Percentiles rank a stretch among this genome's conserved stretches.
These are phyloP conservation scores for Ifrita kowaldi DNA, from an alignment of 2,113 vertebrate species.

Conservation along the genomic window DNA sequence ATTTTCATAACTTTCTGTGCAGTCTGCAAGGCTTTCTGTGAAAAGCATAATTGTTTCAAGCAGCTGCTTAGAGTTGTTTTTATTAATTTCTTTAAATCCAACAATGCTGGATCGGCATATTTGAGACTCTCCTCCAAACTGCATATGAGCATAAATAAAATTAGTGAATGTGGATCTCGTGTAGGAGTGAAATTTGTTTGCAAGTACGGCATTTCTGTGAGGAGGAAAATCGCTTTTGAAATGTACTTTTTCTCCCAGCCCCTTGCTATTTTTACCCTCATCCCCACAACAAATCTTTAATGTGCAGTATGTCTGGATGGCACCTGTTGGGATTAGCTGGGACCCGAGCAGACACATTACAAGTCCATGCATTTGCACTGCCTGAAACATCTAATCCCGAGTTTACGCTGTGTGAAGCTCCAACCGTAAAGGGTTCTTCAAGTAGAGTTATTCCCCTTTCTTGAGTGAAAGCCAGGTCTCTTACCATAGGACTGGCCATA, in stretches of 20 bases:
- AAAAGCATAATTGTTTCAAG: constrained; percentile 78
- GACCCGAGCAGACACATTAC: not conserved
- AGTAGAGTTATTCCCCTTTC: not conserved
- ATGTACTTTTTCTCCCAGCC: constrained; percentile 6
- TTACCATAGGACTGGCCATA: not conserved
- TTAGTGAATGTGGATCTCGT: not conserved
- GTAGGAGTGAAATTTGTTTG: constrained; percentile 28
- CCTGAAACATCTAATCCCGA: not conserved
- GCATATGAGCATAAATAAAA: constrained; percentile 32
- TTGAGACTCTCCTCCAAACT: constrained; percentile 54
- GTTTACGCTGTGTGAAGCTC: not conserved
- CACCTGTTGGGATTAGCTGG: constrained; percentile 59
- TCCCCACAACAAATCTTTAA: constrained; percentile 52
- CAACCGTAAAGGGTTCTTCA: not conserved
- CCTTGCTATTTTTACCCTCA: constrained; percentile 58
- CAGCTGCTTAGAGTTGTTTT: constrained; percentile 79
- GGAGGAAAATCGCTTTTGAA: not conserved
- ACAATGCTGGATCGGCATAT: constrained; percentile 67
- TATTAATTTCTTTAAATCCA: constrained; percentile 75
- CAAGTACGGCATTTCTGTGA: constrained; percentile 20
- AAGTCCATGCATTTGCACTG: not conserved
- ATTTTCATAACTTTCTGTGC: constrained; percentile 83
- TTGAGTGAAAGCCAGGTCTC: not conserved
- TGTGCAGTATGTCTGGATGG: constrained; percentile 40
- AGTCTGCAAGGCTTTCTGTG: constrained; percentile 76